Evolutionary conservation across 1,140 invertebrate genomes (phyloP), one percentile per base, ranked within the genome.

Genomic region (Nasonia giraulti): DNA sequence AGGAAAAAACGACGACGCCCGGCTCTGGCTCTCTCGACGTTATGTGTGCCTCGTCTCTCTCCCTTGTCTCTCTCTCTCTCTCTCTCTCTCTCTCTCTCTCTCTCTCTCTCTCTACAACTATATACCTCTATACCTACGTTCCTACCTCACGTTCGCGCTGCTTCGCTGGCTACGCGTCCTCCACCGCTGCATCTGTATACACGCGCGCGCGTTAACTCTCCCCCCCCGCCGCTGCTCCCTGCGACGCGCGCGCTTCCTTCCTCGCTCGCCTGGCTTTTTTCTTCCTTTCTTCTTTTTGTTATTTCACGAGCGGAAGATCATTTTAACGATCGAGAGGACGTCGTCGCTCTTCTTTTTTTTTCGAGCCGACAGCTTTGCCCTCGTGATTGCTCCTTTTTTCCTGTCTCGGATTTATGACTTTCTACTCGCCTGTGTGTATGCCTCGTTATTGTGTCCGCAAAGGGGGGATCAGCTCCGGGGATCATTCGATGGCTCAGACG

Each of bases 1-100:
- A 83, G 82, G 74, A 83, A 83, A 82, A 83, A 83, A 83, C 62
- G 74, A 83, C 33, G 74, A 83, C 55, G 82, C 82, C 82, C 71
- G 69, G 40, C 2, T 17, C n/a, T 27, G 23, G 14, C 50, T 62
- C 20, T 62, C 55, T 0, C 20, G 14, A n/a, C 55, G 17, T 7
- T n/a, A 62, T 55, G 50, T 55, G 50, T 55, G 8, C 17, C 55
- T 62, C 55, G 55, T 62, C 55, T 17, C 40, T 27, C 37, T 2
- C 27, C 44, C 14, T 2, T 10, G 50, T 44, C 20, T 20, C 47
- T 14, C 47, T 10, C 17, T 20, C 55, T 20, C 14, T 17, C 14
- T 17, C 20, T 20, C 47, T 17, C 47, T 11, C 14, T 11, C 2
- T 17, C 55, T 69, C 73, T 44, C 20, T 20, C 47, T 14, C 47